Base-by-base conservation (phyloP, 2,888 invertebrate species). In the Eremobia ochroleuca region DNA sequence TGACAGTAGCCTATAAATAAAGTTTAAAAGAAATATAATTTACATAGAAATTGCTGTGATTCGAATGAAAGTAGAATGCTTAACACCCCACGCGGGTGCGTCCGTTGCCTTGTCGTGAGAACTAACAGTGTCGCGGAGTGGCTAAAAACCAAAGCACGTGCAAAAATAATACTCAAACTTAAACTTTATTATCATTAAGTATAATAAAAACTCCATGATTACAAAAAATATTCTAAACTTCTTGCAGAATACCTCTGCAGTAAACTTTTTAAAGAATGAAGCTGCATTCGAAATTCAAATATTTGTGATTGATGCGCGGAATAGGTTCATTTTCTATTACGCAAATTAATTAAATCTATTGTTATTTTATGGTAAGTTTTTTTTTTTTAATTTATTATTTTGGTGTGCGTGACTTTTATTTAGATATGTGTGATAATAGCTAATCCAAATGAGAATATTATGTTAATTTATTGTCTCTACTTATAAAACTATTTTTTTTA, bases 91-190 rank as follows among this genome's bases (percentile, higher is more conserved):
- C 92, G 90, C 91, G 83, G 78, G 81, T 76, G 83, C 86, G 88
- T 81, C 85, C 82, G 82, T 91, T 89, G 88, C 82, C 88, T 91
- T 89, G 90, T 90, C 90, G 91, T 85, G 87, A 90, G 91, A 88
- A 87, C 80, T 78, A 88, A 86, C 94, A 95, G 95, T 96, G 88
- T 88, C 93, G 94, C 90, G 93, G 74, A 76, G 91, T 71, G 90
- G 90, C 91, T 94, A 93, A 93, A 92, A 91, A 91, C 91, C 89
- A 87, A 82, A 93, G 92, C 95, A 95, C 95, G 95, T 90, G 90
- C 91, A 68, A 68, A 71, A 71, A 76, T 71, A 71, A 58, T 85
- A 68, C 34, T 77, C 79, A 79, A 82, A 87, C 77, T 76, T 69
- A 43, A 67, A 55, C 13, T 28, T 59, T 59, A 31, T 31, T 43